Evolutionary conservation across 2,888 invertebrate species (phyloP).

Genomic region (Theodoxus fluviatilis): DNA sequence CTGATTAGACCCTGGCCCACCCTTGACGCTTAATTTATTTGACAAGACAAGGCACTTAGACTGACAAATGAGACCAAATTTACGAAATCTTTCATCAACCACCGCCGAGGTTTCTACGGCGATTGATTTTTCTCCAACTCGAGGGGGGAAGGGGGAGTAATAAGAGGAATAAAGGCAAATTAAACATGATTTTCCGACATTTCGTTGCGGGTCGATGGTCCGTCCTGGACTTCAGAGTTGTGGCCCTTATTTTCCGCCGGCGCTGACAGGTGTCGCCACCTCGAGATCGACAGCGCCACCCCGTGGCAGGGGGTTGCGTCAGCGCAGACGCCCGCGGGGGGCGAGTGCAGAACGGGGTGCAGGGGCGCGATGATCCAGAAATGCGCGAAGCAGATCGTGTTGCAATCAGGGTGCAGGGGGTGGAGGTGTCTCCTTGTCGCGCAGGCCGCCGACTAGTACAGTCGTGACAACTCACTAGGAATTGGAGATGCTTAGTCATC

Average conservation of each 20-base stretch:
- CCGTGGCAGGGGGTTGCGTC: slow-evolving; percentile 24
- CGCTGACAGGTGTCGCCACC: not conserved
- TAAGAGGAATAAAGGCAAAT: slow-evolving; percentile 48
- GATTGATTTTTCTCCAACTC: slow-evolving; percentile 39
- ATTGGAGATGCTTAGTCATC: too few relatives aligned
- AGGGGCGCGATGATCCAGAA: not conserved
- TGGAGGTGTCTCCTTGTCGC: too few relatives aligned
- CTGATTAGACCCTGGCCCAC: slow-evolving; percentile 48
- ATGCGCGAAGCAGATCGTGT: too few relatives aligned
- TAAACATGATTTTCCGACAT: slow-evolving; percentile 50
- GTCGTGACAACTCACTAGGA: too few relatives aligned
- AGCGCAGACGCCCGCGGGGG: slow-evolving; percentile 14
- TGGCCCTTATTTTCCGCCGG: slow-evolving; percentile 25
- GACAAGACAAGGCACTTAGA: slow-evolving; percentile 44
- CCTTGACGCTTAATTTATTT: slow-evolving; percentile 53
- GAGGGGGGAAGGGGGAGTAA: slow-evolving; percentile 37
- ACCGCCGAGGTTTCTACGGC: slow-evolving; percentile 32
- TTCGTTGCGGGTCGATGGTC: slow-evolving; percentile 32
- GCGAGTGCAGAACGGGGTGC: slow-evolving; percentile 4
- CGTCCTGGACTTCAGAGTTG: slow-evolving; percentile 16
- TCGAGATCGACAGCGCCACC: slow-evolving; percentile 23
- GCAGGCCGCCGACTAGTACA: too few relatives aligned
- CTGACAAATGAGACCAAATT: slow-evolving; percentile 39
- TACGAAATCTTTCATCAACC: slow-evolving; percentile 39
- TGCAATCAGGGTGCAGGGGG: too few relatives aligned